Base-by-base conservation (phyloP, 2,797 vertebrate genomes). In the Decapterus maruadsi region DNA sequence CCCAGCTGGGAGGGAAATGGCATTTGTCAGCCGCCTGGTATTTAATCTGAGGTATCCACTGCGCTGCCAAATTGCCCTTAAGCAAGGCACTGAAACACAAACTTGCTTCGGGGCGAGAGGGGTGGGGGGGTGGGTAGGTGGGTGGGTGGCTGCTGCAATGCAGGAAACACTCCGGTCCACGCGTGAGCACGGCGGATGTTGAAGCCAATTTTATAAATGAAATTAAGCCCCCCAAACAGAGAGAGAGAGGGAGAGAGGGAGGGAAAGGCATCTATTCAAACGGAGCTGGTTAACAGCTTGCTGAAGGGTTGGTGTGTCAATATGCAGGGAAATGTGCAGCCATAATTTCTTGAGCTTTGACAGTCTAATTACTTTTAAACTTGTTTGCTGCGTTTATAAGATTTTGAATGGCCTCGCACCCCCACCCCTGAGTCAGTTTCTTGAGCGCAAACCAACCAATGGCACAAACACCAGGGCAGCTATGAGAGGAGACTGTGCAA, bases 181-280 rank as follows among this genome's bases (percentile, higher is more conserved):
- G 6, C 6, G 31, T 34, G 31, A 34, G 6, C 8, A 0, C 13
- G n/a, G 53, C 13, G n/a, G 19, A 16, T 57, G 48, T n/a, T 54
- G 4, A 60, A 50, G 20, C 48, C 46, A 46, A 72, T 63, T 11
- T 72, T 72, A 54, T 74, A 62, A 85, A 40, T 81, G 78, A 90
- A 84, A 90, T 62, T 0, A 73, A n/a, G 31, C 31, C 31, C 72
- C 73, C 68, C 51, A 86, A 72, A 38, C 26, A 26, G 26, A 26
- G 26, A 26, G 26, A 26, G 26, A 26, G 26, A 26, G 26, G 3
- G 26, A 26, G 26, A 78, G 62, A 63, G 64, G 26, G 58, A 78
- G 62, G 61, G 64, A 31, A 45, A 65, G 55, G 34, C 43, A 43
- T 75, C 62, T 51, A 72, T 46, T 46, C 7, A 55, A 71, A 74